Base-by-base conservation (phyloP, 2,797 vertebrate species). In the Myotis vivesi region DNA sequence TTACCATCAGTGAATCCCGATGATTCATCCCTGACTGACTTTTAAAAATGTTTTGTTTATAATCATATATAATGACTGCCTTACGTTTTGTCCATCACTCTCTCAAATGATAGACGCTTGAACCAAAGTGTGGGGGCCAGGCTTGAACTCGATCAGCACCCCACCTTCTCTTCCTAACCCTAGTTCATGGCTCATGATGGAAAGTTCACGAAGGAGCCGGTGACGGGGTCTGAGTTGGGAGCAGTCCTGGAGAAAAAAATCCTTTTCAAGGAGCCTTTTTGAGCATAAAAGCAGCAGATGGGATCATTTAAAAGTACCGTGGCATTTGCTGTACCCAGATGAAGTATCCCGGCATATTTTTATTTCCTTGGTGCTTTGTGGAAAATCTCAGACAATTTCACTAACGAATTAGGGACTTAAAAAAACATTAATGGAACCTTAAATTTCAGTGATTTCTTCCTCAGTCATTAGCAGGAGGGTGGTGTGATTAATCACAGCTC, bases 381-480 rank as follows among this genome's bases (percentile, higher is more conserved):
- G 94, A 68, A 89, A 94, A 94, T 76, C 85, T 68, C 55, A 81
- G 72, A 57, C 81, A 77, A 89, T 95, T 92, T 96, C 88, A 95
- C 59, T 94, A 95, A 94, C 97, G 85, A 92, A 96, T 93, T 95
- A 91, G 77, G 30, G 79, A 59, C 92, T 97, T 80, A 73, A 92
- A 59, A 93, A 95, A 90, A 80, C 64, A 86, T 95, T 94, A 89
- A 91, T 71, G 38, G 94, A 95, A 80, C 85, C 85, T 96, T 96
- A 94, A 80, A 96, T 95, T 93, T 94, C 94, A 95, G 64, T 87
- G 59, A 92, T 92, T 95, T 93, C 69, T 93, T 93, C 92, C 83
- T 94, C 87, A 95, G 76, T 77, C 71, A 91, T 97, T 94, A 95
- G 83, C 84, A 94, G 72, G n/a, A 73, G 72, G 92, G 92, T 64